Conservation (phyloP, 2,113 vertebrate species). For the Clarias batrachus region DNA sequence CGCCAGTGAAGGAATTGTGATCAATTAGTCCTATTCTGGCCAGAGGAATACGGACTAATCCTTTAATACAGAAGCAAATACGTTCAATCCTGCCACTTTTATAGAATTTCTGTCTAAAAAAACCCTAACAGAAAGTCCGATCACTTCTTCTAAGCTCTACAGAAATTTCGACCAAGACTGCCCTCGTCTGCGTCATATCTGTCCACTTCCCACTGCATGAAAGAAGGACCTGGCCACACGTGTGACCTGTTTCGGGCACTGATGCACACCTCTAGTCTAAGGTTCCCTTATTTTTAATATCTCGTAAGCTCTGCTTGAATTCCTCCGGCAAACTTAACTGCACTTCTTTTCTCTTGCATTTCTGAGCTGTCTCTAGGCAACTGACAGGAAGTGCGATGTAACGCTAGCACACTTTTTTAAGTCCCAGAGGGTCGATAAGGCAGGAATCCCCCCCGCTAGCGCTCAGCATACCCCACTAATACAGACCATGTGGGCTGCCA, state of each 20-base stretch:
- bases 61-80: background rate
- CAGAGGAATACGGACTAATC: too few species aligned
- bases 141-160: background rate
- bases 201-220: background rate
- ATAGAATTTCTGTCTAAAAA: background rate
- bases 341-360: background rate
- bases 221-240: background rate
- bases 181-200: background rate
- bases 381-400: conserved; percentile 42
- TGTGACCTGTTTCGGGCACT: background rate
- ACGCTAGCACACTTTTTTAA: conserved; percentile 10
- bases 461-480: conserved; percentile 50
- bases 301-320: background rate
- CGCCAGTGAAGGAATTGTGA: too few species aligned
- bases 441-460: conserved; percentile 42
- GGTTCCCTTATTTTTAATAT: background rate
- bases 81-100: background rate
- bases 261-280: background rate
- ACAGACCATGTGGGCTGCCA: conserved; percentile 46
- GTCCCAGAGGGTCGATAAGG: conserved; percentile 38
- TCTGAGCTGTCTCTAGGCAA: conserved; percentile 21
- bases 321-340: background rate
- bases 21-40: too few species aligned
- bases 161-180: background rate
- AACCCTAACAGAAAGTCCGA: background rate